Evolutionary conservation across 2,797 vertebrate genomes (phyloP).

Genomic region (Trematomus bernacchii): DNA sequence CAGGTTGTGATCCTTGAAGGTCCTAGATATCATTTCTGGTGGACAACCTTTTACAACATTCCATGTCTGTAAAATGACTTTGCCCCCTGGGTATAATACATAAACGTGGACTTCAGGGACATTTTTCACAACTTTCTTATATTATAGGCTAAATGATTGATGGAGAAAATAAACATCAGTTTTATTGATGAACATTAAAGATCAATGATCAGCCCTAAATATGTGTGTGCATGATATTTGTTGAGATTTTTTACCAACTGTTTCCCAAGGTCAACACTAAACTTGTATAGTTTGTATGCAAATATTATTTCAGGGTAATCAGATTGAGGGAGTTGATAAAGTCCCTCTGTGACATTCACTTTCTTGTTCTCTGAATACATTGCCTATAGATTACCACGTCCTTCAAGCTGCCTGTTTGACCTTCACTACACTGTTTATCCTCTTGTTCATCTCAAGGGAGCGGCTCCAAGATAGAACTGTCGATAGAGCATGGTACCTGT

Average conservation of each 20-base stretch:
- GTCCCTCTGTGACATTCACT: slow-evolving; percentile 16
- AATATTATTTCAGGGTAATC: slow-evolving; percentile 17
- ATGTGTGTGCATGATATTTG: not conserved
- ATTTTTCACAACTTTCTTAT: not conserved
- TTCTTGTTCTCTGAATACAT: slow-evolving; percentile 28
- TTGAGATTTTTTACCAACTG: not conserved
- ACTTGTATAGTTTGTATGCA: slow-evolving; percentile 31
- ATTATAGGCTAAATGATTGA: not conserved
- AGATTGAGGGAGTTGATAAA: slow-evolving; percentile 21
- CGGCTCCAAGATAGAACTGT: slow-evolving; percentile 16
- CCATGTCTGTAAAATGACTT: too few species aligned
- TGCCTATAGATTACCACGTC: slow-evolving; percentile 40
- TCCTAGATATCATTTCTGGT: too few species aligned
- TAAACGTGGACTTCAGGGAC: not conserved
- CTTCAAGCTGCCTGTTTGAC: slow-evolving; percentile 40
- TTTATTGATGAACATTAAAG: not conserved
- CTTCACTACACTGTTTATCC: slow-evolving; percentile 34
- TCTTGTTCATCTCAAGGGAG: slow-evolving; percentile 31
- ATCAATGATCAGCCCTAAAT: not conserved
- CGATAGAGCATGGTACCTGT: slow-evolving; percentile 31
- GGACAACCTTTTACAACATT: too few species aligned
- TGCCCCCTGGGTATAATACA: too few species aligned
- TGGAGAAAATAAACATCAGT: not conserved
- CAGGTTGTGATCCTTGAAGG: too few species aligned
- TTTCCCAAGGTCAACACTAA: not conserved